Percentiles rank a stretch among this genome's conserved stretches.
Conservation (phyloP, 2,888 invertebrate genomes). For the Chymomyza fuscimana region DNA sequence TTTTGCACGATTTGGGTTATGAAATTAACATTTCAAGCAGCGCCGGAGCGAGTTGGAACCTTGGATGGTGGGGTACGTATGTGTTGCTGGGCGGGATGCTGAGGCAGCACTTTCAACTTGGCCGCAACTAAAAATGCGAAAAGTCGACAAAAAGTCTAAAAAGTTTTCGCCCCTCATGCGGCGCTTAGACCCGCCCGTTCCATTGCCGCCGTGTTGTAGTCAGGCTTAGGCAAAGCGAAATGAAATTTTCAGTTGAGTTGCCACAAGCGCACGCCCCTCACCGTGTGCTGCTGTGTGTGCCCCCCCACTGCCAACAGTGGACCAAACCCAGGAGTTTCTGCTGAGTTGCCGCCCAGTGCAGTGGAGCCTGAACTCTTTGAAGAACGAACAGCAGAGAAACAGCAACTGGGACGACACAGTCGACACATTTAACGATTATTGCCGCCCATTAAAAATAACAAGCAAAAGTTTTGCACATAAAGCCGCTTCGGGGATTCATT, state of each 20-base stretch:
- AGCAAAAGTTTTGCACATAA: conserved; percentile 79
- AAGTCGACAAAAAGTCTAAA: conserved; percentile 76
- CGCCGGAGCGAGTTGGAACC: conserved; percentile 10
- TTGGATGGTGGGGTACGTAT: not conserved
- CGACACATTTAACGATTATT: conserved; percentile 80
- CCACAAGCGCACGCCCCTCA: conserved; percentile 35
- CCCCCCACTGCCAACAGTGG: not conserved
- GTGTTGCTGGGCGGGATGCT: conserved; percentile 46
- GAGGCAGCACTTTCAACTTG: conserved; percentile 67
- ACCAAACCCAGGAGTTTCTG: no score
- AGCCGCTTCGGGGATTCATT: conserved; percentile 76
- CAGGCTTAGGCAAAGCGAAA: conserved; percentile 46
- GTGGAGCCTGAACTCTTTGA: conserved; percentile 39
- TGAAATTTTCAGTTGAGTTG: conserved; percentile 73
- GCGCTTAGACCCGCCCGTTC: conserved; percentile 18
- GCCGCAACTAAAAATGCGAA: conserved; percentile 67
- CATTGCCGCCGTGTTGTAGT: conserved; percentile 13
- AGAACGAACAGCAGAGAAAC: conserved; percentile 25
- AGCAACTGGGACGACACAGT: conserved; percentile 50
- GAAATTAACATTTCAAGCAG: conserved; percentile 70
- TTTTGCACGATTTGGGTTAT: conserved; percentile 69
- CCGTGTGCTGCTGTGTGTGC: not conserved
- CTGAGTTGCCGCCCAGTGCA: conserved; percentile 40
- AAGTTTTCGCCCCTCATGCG: conserved; percentile 56
- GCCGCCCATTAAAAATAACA: conserved; percentile 79